phyloP scores from a whole-genome alignment of 1,140 invertebrate species.

The Drosophila ohnishii region DNA sequence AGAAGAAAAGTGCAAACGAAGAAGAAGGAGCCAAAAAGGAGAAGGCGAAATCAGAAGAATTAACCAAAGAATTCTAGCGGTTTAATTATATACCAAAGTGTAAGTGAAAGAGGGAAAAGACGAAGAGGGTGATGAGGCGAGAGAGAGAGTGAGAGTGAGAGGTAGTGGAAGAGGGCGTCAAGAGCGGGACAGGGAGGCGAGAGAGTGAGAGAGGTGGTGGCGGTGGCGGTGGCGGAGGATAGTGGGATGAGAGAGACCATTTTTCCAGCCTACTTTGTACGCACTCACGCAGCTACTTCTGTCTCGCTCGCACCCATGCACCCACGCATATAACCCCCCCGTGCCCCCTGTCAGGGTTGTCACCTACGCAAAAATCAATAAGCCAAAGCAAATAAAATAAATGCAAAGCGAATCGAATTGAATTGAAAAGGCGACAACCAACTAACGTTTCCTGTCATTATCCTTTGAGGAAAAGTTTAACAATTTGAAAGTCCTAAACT shows the following conservation, averaged over 20 bases:
- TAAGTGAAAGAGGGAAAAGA: conserved; percentile 29
- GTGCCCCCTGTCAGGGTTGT: conserved; percentile 29
- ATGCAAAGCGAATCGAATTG: conserved; percentile 10
- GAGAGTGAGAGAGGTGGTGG: background rate
- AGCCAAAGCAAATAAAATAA: conserved; percentile 43
- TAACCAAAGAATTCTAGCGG: conserved; percentile 20
- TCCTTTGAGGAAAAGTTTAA: conserved; percentile 10
- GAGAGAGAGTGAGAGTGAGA: background rate
- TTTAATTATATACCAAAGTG: conserved; percentile 29
- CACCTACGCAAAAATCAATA: conserved; percentile 66
- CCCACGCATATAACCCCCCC: conserved; percentile 12
- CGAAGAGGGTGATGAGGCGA: background rate
- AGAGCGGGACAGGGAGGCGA: background rate
- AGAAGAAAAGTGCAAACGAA: conserved; percentile 29
- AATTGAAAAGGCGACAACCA: conserved; percentile 27
- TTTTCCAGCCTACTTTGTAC: conserved; percentile 57
- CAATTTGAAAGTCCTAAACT: background rate
- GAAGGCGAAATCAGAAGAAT: conserved; percentile 11
- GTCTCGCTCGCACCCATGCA: conserved; percentile 50
- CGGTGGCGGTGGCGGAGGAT: background rate
- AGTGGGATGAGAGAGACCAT: conserved; percentile 9
- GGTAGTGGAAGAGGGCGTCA: background rate
- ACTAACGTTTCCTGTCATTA: conserved; percentile 17
- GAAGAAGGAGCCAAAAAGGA: background rate
- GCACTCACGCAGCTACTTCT: conserved; percentile 50